phyloP scores from a whole-genome alignment of 1,140 invertebrate species.

The Mya arenaria region DNA sequence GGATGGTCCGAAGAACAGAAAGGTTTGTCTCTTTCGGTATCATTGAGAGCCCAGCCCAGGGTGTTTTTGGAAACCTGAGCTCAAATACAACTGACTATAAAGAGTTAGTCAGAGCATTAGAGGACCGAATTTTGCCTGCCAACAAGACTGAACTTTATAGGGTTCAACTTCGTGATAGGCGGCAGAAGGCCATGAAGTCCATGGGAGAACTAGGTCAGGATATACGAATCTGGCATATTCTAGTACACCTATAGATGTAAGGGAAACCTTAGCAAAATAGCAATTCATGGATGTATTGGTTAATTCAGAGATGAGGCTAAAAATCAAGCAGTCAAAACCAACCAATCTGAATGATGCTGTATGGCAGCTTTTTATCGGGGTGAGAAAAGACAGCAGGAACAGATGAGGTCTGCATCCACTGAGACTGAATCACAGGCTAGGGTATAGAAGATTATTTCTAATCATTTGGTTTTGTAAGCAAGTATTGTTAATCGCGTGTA shows the following conservation, averaged over 20 bases:
- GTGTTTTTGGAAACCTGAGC: not conserved
- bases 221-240: constrained; percentile 56
- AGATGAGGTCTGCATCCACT: too few relatives aligned
- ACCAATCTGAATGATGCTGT: constrained; percentile 55
- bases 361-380: too few relatives aligned
- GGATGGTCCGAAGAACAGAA: constrained; percentile 31
- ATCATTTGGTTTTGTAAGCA: too few relatives aligned
- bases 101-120: not conserved
- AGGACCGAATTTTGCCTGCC: constrained; percentile 37
- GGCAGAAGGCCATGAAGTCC: constrained; percentile 37
- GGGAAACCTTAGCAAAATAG: constrained; percentile 56
- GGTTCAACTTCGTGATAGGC: constrained; percentile 18
- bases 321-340: constrained; percentile 50
- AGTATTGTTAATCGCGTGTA: too few relatives aligned
- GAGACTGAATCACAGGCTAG: too few relatives aligned
- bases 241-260: constrained; percentile 28
- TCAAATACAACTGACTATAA: not conserved
- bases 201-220: constrained; percentile 48
- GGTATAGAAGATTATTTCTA: too few relatives aligned
- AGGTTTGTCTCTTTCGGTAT: constrained; percentile 35
- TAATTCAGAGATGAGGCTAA: constrained; percentile 40
- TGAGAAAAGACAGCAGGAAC: too few relatives aligned
- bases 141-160: constrained; percentile 50
- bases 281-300: constrained; percentile 56
- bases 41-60: constrained; percentile 15